Evolutionary conservation across 2,797 vertebrate genomes (phyloP), one percentile per base, ranked within the genome.

Genomic region (Enteromius unitaeniatus): DNA sequence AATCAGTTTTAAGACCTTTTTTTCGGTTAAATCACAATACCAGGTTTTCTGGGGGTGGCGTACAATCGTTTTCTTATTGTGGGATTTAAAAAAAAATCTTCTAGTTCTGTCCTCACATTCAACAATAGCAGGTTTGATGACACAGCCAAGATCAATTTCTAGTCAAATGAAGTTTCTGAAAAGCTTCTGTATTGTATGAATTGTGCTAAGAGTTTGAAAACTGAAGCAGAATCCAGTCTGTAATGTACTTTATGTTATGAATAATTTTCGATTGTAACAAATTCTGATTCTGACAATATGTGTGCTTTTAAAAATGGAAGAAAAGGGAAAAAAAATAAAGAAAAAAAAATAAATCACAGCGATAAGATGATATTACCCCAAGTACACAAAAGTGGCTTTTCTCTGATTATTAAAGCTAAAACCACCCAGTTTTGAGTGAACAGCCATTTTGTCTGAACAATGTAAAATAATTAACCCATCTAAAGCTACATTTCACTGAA

Each of bases 401-500:
- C 42, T 49, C 77, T 67, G 60, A n/a, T 34, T 60, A 65, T 31
- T 49, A 75, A 80, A 55, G 40, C 1, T n/a, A 62, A 45, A 42
- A 79, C 34, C 65, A 31, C n/a, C 49, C 78, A 55, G 51, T 42
- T 42, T 26, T 58, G 23, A 45, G 51, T 31, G 23, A 81, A 34
- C n/a, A 62, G 28, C 5, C 75, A 8, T 47, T 62, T 9, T 3
- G 8, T 51, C 73, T 68, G 28, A 69, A 82, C 53, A 72, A 19
- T 37, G 55, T 64, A 73, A 53, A 73, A 73, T 23, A 34, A 81
- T 31, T 3, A 42, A 45, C 53, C 51, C 68, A 60, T 31, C 69
- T 45, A 73, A 7, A 82, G 19, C 28, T 74, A 26, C 55, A 82
- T 70, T 74, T 82, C 68, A 81, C 14, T 49, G 8, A 82, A 74